Evolutionary conservation across 2,888 invertebrate genomes (phyloP).

Genomic region (Drosophila fulvimacula): DNA sequence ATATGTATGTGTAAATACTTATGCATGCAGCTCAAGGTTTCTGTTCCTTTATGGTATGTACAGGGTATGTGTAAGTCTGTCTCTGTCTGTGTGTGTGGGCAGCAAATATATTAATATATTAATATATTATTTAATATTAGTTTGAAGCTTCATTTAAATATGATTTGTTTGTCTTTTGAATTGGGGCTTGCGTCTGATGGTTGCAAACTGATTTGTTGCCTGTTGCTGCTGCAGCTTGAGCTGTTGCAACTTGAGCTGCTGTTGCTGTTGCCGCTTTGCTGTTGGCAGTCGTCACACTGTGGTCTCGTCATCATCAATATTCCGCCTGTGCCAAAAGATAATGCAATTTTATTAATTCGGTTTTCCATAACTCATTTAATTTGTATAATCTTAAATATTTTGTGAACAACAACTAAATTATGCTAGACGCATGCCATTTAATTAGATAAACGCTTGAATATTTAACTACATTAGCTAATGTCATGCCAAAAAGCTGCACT

Average conservation of each 20-base stretch:
- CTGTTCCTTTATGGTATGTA: slow-evolving; percentile 45
- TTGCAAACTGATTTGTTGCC: slow-evolving; percentile 67
- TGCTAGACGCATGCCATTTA: slow-evolving; percentile 12
- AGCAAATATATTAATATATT: slow-evolving; percentile 6
- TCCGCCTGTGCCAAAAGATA: slow-evolving; percentile 78
- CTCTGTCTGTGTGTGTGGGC: slow-evolving; percentile 23
- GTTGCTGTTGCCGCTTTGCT: slow-evolving; percentile 47
- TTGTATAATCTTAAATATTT: not conserved
- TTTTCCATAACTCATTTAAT: not conserved
- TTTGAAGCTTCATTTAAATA: slow-evolving; percentile 25
- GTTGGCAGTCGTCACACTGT: slow-evolving; percentile 83
- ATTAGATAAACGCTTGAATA: not conserved
- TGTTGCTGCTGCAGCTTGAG: slow-evolving; percentile 33
- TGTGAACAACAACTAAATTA: slow-evolving; percentile 9
- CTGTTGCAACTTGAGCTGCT: slow-evolving; percentile 28
- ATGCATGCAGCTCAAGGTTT: slow-evolving; percentile 16
- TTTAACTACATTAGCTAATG: not conserved
- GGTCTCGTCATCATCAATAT: slow-evolving; percentile 85
- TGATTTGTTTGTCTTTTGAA: slow-evolving; percentile 52
- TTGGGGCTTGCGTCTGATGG: slow-evolving; percentile 74
- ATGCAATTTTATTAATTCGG: not conserved
- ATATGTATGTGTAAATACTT: slow-evolving; percentile 23
- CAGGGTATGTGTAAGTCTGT: slow-evolving; percentile 39
- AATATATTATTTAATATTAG: slow-evolving; percentile 1
- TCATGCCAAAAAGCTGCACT: slow-evolving; percentile 5